Base-by-base conservation (phyloP, 2,113 vertebrate species). In the Poicephalus meyeri region DNA sequence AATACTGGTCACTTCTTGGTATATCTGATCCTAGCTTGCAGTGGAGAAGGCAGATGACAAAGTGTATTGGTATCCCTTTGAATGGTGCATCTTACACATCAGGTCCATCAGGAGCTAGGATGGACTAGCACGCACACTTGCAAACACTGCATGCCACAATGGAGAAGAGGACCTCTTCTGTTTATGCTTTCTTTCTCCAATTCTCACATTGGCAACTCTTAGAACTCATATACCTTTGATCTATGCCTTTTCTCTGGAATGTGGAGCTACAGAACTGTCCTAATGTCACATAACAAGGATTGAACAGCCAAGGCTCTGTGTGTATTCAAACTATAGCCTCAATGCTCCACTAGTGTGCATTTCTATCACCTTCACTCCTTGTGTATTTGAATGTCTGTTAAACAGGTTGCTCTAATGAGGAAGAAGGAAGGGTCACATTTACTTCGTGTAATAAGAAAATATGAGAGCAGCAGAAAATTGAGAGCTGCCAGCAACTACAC, bases 381-480 rank as follows among this genome's bases (percentile, higher is more conserved):
- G 94, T 19, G 93, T 95, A 96, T 97, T 85, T 95, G 88, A 97
- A 93, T 58, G 81, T 92, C 94, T 90, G 80, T 69, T 95, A 94
- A 96, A 96, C 89, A 92, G 61, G 73, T 24, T 92, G 80, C 44
- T 92, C 83, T 80, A 64, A 49, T 79, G 91, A 94, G 87, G 41
- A 94, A 79, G 73, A 91, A 84, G 86, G 86, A 79, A 90, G 77
- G 81, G 53, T 97, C 82, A 65, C 92, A 90, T 97, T 96, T 97
- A 95, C 88, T 96, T 93, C 80, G 94, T 72, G 39, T 80, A 96
- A 95, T 88, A 97, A 88, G 96, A 97, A 97, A 96, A 96, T 95
- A 93, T 85, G 95, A 97, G 91, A 97, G 87, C 28, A 83, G 72
- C 33, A 96, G 88, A 96, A 97, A 97, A 97, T 58, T 96, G 83